Evolutionary conservation across 1,140 invertebrate species (phyloP), one percentile per base, ranked within the genome.

Genomic region (Philopotamus ludificatus): DNA sequence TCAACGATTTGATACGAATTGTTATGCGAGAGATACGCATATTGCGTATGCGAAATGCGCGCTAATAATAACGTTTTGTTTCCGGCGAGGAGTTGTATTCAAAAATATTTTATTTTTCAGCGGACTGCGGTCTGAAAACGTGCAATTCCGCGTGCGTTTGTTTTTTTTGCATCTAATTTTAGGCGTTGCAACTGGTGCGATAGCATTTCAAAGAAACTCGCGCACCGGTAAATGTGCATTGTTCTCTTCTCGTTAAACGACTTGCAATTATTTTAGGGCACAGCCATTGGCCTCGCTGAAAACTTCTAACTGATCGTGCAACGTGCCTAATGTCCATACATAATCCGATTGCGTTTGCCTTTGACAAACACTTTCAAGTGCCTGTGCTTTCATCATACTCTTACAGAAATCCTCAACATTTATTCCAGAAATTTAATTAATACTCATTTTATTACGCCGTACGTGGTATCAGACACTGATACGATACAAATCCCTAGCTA

Each of bases 311-410:
- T 39, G 41, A 45, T 12, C 39, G 39, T 18, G 50, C 39, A 34
- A 61, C 66, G 66, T 65, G 44, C 39, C 67, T 68, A 68, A 68
- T 62, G 16, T 18, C 49, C 67, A 50, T 68, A 15, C 67, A 60
- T 65, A 68, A 68, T 68, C 62, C 41, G 18, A 62, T 42, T 67
- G 51, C 65, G 49, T 26, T 58, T 25, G 57, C 55, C 61, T 65
- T 62, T 68, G 66, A 63, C 66, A 60, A 68, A 68, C 60, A 21
- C 25, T 63, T 53, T 16, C 44, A 47, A 47, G 44, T 8, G 4
- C 44, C 18, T 20, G 4, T 20, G 44, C 44, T 47, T 47, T 47
- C 8, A 20, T 16, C 18, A 47, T 20, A 47, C 44, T 47, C 7
- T 12, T 34, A n/a, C n/a, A n/a, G n/a, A n/a, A n/a, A n/a, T n/a